phyloP scores from a whole-genome alignment of 2,888 invertebrate species.

The Alentia gelatinosa region DNA sequence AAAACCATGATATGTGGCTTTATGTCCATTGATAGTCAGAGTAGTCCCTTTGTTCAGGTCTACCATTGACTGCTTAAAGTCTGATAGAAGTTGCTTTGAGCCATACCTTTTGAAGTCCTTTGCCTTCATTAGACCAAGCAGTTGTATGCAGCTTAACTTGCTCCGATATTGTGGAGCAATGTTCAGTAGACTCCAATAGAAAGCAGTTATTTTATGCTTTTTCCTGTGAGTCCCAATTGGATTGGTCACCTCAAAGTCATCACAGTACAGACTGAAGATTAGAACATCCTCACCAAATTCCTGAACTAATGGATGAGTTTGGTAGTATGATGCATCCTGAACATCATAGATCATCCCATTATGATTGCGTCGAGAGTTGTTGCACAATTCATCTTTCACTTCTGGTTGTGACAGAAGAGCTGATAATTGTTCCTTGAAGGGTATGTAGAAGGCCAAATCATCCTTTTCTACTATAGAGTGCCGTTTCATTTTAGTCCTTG shows the following conservation, averaged over 20 bases:
- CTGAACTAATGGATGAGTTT: constrained; percentile 1
- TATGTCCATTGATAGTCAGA: neutral
- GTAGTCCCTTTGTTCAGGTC: neutral
- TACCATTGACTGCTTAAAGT: neutral
- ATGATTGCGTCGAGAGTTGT: neutral
- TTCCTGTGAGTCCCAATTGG: constrained; percentile 24
- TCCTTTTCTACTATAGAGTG: neutral
- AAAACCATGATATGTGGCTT: neutral
- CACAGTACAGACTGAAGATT: constrained; percentile 6
- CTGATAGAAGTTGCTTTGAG: neutral
- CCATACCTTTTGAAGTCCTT: neutral
- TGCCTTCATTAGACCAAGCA: neutral
- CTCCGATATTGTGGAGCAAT: neutral
- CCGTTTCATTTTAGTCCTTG: neutral
- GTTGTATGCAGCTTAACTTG: constrained; percentile 25
- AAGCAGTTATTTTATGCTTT: constrained; percentile 20
- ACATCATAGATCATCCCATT: constrained; percentile 6
- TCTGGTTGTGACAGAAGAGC: constrained; percentile 26
- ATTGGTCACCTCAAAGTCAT: constrained; percentile 51
- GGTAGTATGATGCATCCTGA: neutral
- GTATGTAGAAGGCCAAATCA: constrained; percentile 23
- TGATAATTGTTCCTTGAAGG: constrained; percentile 31
- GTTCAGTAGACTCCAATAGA: constrained; percentile 32
- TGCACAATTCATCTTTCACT: neutral
- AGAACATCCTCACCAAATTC: neutral